Base-by-base conservation (phyloP, 1,140 invertebrate species). In the Bombus confusus region DNA sequence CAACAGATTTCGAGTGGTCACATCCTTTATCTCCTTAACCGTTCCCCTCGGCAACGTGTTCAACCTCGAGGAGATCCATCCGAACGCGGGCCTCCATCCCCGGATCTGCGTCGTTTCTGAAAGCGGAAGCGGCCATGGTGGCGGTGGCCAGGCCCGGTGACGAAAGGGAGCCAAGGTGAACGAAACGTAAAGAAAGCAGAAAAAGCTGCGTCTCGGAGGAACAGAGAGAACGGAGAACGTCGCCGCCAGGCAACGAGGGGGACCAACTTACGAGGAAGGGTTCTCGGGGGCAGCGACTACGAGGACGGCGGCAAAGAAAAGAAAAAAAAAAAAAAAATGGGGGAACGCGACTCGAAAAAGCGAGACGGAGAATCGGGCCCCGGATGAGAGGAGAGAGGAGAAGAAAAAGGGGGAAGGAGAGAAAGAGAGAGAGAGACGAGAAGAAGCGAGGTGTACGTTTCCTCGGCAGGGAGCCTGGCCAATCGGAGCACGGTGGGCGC, bases 401-500 rank as follows among this genome's bases (percentile, higher is more conserved):
- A 64, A 83, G 80, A 85, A 85, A 82, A 89, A 71, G 75, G 68
- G 66, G 62, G 71, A 62, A 69, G 52, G 64, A 66, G 74, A 71
- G 76, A 69, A 57, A 69, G 64, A n/a, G 62, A 87, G 62, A 87
- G 69, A 80, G 79, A 85, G 75, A 76, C 18, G 18, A 52, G 85
- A 43, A 83, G 82, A 72, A 81, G 72, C 80, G 81, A 87, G 80
- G 71, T 62, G 83, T 68, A 86, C 85, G 90, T 89, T 87, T 86
- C 86, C 90, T 72, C 79, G 85, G 86, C 86, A 91, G 83, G 88
- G 92, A 92, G 86, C 71, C 76, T 59, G 83, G 81, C 94, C 94
- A 94, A 94, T 94, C 83, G 88, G 91, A 92, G 88, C 62, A 68
- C 75, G 92, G 92, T 94, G 93, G 93, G 94, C 93, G 93, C 93